Base-by-base conservation (phyloP, 2,797 vertebrate genomes). In the Pygocentrus nattereri region DNA sequence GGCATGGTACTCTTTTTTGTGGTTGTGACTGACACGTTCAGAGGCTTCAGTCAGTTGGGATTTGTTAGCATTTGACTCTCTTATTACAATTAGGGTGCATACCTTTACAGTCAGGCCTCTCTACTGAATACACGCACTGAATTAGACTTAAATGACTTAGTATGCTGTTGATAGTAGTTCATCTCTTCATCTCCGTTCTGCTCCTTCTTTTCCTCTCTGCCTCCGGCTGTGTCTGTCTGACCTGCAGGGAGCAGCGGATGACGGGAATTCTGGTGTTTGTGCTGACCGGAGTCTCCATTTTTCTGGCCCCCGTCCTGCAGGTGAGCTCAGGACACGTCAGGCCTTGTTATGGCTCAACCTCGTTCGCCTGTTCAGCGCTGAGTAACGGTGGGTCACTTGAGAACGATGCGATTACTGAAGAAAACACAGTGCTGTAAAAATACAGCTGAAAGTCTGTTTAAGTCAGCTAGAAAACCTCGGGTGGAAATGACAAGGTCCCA, bases 241-340 rank as follows among this genome's bases (percentile, higher is more conserved):
- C 62, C 65, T 1, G 75, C 92, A 99, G 98, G 94, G 98, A 99
- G 85, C 98, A 99, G 89, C 94, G 98, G 80, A 82, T 99, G 54
- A 99, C 98, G 0, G 98, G 97, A 16, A 94, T 97, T 85, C 85
- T 98, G 25, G 98, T 99, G 86, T 99, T 99, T 30, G 91, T 97
- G 81, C 94, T 99, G 72, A 99, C 97, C 0, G 98, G 98, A 54
- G 94, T 97, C 74, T 99, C 98, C 0, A 97, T 99, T 90, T 99
- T 99, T 90, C 93, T 99, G 54, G 97, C 98, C 80, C 98, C 98
- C 0, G 31, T 99, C 64, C 93, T 99, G 5, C 97, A 99, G 97
- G 98, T 98, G 93, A 88, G 88, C 16, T 68, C 10, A 23, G 3
- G 18, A 13, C 12, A 65, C 1, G 27, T 65, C 31, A 31, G 7